Conservation (phyloP, 2,888 invertebrate species). For the Sicus ferrugineus region DNA sequence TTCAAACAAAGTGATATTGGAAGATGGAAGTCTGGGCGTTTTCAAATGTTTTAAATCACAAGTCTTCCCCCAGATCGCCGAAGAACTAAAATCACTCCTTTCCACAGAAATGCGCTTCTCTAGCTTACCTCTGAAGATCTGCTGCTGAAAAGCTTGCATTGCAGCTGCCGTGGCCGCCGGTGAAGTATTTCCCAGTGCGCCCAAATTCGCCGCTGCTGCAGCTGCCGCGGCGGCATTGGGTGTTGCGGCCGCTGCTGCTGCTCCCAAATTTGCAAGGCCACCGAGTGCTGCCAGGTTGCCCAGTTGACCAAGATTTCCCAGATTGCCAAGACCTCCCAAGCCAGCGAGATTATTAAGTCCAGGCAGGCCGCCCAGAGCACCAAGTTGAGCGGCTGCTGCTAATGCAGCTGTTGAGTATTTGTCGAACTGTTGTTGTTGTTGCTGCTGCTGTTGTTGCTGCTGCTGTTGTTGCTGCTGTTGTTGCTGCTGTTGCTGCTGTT, state of each 20-base stretch:
- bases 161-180: slow-evolving; percentile 72
- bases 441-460: slow-evolving; percentile 52
- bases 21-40: too few relatives aligned
- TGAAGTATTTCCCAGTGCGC: slow-evolving; percentile 56
- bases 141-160: slow-evolving; percentile 86
- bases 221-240: slow-evolving; percentile 71
- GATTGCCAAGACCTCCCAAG: slow-evolving; percentile 52
- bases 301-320: slow-evolving; percentile 57
- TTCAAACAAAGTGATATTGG: too few relatives aligned
- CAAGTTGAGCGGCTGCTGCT: slow-evolving; percentile 64
- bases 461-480: slow-evolving; percentile 59
- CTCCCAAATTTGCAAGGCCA: slow-evolving; percentile 56
- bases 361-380: slow-evolving; percentile 59
- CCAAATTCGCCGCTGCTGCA: slow-evolving; percentile 60
- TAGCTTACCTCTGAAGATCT: slow-evolving; percentile 77
- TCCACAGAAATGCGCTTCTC: neutral
- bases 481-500: slow-evolving; percentile 58
- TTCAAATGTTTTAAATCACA: too few relatives aligned
- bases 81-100: neutral
- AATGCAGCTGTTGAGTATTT: slow-evolving; percentile 66
- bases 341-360: slow-evolving; percentile 59
- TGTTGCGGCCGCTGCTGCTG: slow-evolving; percentile 64
- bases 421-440: slow-evolving; percentile 58
- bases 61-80: too few relatives aligned
- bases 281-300: slow-evolving; percentile 59